Conservation (phyloP, 2,888 invertebrate species). For the Nymphalis polychloros region DNA sequence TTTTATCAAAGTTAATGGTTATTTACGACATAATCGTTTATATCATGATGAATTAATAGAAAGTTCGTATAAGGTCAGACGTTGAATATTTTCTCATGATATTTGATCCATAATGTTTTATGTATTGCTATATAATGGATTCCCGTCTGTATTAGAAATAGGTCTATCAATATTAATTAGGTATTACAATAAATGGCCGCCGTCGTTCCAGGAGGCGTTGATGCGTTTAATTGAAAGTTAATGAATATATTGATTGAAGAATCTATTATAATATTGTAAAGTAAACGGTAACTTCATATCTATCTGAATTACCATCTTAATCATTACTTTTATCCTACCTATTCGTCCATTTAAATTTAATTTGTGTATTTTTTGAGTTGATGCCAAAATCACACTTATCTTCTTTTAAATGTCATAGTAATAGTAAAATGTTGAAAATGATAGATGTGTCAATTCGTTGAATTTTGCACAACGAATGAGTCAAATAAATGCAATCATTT, state of each 20-base stretch:
- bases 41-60: neutral
- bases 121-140: conserved; percentile 53
- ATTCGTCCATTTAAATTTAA: conserved; percentile 14
- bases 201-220: conserved; percentile 40
- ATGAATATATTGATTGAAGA: conserved; percentile 41
- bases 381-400: conserved; percentile 28
- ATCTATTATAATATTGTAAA: neutral
- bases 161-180: conserved; percentile 65
- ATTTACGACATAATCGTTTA: neutral
- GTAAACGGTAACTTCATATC: neutral
- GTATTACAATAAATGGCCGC: conserved; percentile 54
- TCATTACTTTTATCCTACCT: conserved; percentile 1
- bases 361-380: conserved; percentile 19
- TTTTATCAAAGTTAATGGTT: neutral
- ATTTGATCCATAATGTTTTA: conserved; percentile 50
- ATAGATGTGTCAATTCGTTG: conserved; percentile 20
- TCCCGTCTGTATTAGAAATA: conserved; percentile 47
- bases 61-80: neutral
- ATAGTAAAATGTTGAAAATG: conserved; percentile 25
- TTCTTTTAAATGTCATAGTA: conserved; percentile 18
- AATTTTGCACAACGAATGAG: conserved; percentile 18
- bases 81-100: conserved; percentile 3
- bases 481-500: too few relatives aligned
- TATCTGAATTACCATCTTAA: neutral
- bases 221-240: conserved; percentile 44